Base-by-base conservation (phyloP, 2,888 invertebrate species). In the Liposcelis brunnea region DNA sequence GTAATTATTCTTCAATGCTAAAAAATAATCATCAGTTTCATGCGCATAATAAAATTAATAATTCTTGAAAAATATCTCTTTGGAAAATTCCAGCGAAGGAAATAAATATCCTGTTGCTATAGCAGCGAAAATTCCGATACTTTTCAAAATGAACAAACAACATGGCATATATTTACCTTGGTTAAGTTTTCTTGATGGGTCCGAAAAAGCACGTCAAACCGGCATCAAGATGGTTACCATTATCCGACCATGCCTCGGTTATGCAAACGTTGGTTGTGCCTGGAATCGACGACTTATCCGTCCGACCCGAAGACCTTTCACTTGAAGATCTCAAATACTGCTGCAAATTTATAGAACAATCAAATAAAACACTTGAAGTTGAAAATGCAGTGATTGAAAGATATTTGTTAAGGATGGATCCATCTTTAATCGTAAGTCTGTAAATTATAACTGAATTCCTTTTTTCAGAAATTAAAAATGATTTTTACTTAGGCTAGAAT, bases 341-440 rank as follows among this genome's bases (percentile, higher is more conserved):
- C 19, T 10, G 10, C 11, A 16, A 40, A 21, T 16, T 19, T 11
- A 40, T 40, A 6, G 7, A 19, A 21, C 40, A 18, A 19, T 40
- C 40, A 7, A 40, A 40, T 18, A 14, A 14, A 6, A 40, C 40
- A 6, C 19, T 40, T 19, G 18, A 19, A 14, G 19, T 21, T 11
- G 40, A 40, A 40, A 40, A 40, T 11, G 19, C 16, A 15, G 12
- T 40, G 18, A 16, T 40, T 6, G 40, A 40, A 11, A 4, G 19
- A 5, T 40, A 40, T 18, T 18, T 40, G 19, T 6, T 8, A 16
- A n/a, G 21, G 19, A 19, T 19, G 15, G 40, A 40, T 19, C 40
- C 40, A 40, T n/a, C 19, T 8, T 21, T 40, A 12, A 40, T 40
- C 11, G 40, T 40, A 40, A 40, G 40, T 40, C 4, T 35, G 35